Evolutionary conservation across 2,888 invertebrate species (phyloP).

Genomic region (Ormyrus pomaceus): DNA sequence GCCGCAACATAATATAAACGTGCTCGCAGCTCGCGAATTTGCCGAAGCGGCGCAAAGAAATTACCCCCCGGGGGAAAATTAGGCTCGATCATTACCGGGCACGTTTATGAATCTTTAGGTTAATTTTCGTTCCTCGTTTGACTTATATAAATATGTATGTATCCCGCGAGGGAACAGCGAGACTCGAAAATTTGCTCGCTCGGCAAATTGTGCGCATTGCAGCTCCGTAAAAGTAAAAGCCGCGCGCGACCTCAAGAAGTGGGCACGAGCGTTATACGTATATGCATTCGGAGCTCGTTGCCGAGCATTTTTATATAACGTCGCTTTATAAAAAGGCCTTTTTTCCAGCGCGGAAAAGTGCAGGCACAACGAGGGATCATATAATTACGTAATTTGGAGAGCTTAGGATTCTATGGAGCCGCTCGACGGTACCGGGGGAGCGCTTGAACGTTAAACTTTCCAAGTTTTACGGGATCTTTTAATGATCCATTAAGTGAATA

Average conservation of each 20-base stretch:
- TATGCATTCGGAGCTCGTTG: not conserved
- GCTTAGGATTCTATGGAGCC: slow-evolving; percentile 7
- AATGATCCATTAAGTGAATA: slow-evolving; percentile 16
- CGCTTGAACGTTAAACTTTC: slow-evolving; percentile 20
- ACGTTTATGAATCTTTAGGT: not conserved
- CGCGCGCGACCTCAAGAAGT: not conserved
- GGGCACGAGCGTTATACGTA: not conserved
- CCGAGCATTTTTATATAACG: slow-evolving; percentile 17
- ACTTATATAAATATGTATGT: slow-evolving; percentile 23
- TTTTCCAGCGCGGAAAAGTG: not conserved
- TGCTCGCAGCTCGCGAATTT: not conserved
- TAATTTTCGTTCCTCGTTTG: slow-evolving; percentile 5
- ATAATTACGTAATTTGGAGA: slow-evolving; percentile 29
- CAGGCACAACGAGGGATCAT: not conserved
- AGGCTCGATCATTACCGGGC: not conserved
- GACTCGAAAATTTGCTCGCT: not conserved
- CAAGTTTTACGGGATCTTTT: slow-evolving; percentile 21
- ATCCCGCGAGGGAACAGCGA: not conserved
- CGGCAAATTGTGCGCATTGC: not conserved
- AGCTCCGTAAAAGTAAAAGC: slow-evolving; percentile 1
- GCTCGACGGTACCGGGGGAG: not conserved
- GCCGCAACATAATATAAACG: no score
- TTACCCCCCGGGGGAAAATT: not conserved
- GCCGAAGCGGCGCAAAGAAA: not conserved
- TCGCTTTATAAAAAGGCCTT: not conserved